Evolutionary conservation across 2,888 invertebrate species (phyloP).

Genomic region (Athrips mouffetella): DNA sequence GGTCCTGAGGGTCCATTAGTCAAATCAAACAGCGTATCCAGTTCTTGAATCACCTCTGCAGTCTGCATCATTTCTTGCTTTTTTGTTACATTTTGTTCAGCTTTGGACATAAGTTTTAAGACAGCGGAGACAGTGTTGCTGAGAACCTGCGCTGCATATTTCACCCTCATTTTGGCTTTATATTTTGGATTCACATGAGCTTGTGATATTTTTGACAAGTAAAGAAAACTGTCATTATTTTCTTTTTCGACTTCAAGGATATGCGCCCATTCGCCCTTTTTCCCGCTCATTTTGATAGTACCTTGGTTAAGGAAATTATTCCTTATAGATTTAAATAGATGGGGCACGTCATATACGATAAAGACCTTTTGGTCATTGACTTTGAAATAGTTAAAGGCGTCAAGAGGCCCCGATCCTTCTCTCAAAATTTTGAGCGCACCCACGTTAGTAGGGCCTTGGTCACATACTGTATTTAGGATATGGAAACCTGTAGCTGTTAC

Average conservation of each 20-base stretch:
- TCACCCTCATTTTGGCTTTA: conserved; percentile 19
- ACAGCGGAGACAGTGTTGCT: conserved; percentile 20
- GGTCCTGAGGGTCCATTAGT: conserved; percentile 15
- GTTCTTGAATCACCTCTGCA: conserved; percentile 8
- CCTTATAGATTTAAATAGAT: conserved; percentile 18
- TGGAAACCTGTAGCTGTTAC: conserved; percentile 7
- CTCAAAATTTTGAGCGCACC: conserved; percentile 11
- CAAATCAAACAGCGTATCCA: conserved; percentile 18
- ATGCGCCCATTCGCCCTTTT: neutral
- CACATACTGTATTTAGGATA: conserved; percentile 17
- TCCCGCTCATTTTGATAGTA: neutral
- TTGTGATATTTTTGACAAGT: conserved; percentile 14
- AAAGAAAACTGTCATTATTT: conserved; percentile 1
- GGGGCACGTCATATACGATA: conserved; percentile 16
- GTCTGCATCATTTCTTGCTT: conserved; percentile 10
- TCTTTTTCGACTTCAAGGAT: neutral
- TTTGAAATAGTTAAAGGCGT: neutral
- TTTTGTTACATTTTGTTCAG: neutral
- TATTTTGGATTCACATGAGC: conserved; percentile 14
- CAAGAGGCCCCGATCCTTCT: neutral
- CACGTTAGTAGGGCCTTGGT: conserved; percentile 20
- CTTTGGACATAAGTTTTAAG: conserved; percentile 9
- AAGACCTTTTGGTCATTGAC: conserved; percentile 5
- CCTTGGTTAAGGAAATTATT: conserved; percentile 13
- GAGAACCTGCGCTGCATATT: conserved; percentile 19